Evolutionary conservation across 2,888 invertebrate species (phyloP).

Genomic region (Leptinotarsa juncta): DNA sequence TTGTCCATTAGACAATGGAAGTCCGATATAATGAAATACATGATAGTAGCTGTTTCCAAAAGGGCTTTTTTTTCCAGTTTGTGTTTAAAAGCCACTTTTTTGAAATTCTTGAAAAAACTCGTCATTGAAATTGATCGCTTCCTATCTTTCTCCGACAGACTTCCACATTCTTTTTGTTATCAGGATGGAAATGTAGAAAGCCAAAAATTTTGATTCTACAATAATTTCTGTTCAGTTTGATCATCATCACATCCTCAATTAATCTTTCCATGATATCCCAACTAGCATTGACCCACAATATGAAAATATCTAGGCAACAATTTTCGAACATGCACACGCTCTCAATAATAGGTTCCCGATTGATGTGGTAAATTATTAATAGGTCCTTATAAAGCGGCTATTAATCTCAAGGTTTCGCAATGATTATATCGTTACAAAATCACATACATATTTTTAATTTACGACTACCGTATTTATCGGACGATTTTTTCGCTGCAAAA

Average conservation of each 20-base stretch:
- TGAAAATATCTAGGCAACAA: not conserved
- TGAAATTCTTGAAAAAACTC: no score
- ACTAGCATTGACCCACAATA: not conserved
- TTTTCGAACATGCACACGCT: not conserved
- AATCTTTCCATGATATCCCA: not conserved
- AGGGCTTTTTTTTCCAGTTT: no score
- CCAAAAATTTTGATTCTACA: no score
- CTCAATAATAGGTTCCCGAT: constrained; percentile 21
- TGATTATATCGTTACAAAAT: constrained; percentile 25
- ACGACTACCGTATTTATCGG: constrained; percentile 10
- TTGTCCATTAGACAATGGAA: no score
- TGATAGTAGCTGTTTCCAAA: no score
- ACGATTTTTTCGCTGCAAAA: not conserved
- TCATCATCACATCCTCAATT: not conserved
- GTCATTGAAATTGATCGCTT: no score
- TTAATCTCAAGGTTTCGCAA: constrained; percentile 14
- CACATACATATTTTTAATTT: constrained; percentile 16
- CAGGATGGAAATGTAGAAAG: no score
- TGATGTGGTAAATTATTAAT: constrained; percentile 6
- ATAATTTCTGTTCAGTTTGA: not conserved
- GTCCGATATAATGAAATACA: no score
- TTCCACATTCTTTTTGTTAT: no score
- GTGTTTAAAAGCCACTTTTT: no score
- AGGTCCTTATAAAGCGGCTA: constrained; percentile 6
- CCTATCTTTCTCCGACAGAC: no score